Conservation (phyloP, 2,113 vertebrate genomes). For the Tenrec ecaudatus region DNA sequence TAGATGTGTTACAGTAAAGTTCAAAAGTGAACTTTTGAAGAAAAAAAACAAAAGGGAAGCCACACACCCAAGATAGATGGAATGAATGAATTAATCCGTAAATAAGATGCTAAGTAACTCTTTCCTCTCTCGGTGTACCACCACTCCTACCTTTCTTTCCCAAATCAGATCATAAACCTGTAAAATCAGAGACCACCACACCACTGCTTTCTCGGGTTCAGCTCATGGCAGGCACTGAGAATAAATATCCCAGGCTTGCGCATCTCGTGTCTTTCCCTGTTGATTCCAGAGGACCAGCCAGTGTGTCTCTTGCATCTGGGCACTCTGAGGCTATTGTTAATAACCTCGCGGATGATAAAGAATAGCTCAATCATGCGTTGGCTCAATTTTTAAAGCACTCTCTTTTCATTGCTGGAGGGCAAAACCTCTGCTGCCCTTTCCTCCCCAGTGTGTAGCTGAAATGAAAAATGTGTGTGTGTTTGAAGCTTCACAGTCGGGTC, state of each 20-base stretch:
- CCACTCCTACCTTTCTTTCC: no score
- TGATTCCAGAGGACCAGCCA: neutral
- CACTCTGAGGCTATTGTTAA: neutral
- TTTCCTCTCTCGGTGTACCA: no score
- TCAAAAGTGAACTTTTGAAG: no score
- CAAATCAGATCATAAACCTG: neutral
- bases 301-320: neutral
- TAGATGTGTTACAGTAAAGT: no score
- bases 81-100: no score
- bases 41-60: no score
- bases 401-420: constrained; percentile 16
- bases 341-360: neutral
- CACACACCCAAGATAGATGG: no score
- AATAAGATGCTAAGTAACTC: no score
- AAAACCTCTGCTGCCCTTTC: neutral
- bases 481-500: neutral
- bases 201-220: neutral
- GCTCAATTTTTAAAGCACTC: neutral
- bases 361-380: neutral
- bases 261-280: neutral
- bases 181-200: neutral
- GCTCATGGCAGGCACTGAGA: no score
- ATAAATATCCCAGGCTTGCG: no score
- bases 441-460: neutral
- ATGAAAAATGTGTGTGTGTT: neutral